Evolutionary conservation across 2,113 vertebrate species (phyloP), one percentile per base, ranked within the genome.

Genomic region (Ranitomeya imitator): DNA sequence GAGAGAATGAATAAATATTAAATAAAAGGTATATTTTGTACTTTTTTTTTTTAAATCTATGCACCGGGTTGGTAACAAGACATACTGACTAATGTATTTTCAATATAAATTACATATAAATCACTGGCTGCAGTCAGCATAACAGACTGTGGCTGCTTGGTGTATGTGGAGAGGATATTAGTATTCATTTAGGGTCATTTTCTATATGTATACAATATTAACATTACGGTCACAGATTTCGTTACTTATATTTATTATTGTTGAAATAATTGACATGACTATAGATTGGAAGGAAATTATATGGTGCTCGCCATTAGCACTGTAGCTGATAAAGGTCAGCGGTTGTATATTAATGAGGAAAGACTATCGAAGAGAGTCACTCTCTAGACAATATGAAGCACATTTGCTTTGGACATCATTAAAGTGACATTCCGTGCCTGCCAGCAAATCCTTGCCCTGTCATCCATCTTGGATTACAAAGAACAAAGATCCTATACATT

Each of bases 261-360:
- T 26, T 45, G 12, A 69, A 7, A 69, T 83, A 83, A 83, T 23
- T 83, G 81, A 69, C 63, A 26, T 83, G 21, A 83, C 37, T 83
- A 54, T 83, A 69, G 81, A 69, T 83, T 67, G 61, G 21, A 69
- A 52, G 63, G 45, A 69, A 69, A 69, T 83, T 54, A 83, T 83
- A 83, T 19, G n/a, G 61, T 52, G 21, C 52, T 85, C 52, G 31
- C 16, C 77, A 86, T 79, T 80, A 86, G 77, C 45, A 57, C 51
- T 80, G 11, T 57, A 79, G 85, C 85, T 67, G 51, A 86, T 63
- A 86, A 86, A 86, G 85, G 85, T 86, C 85, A 86, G 63, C 45
- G 18, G n/a, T 63, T 80, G 77, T 67, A 65, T 79, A 80, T 69
- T 86, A 86, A 86, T 86, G 85, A 86, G 85, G 51, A 23, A 15